Base-by-base conservation (phyloP, 2,888 invertebrate species). In the Serripes groenlandicus region DNA sequence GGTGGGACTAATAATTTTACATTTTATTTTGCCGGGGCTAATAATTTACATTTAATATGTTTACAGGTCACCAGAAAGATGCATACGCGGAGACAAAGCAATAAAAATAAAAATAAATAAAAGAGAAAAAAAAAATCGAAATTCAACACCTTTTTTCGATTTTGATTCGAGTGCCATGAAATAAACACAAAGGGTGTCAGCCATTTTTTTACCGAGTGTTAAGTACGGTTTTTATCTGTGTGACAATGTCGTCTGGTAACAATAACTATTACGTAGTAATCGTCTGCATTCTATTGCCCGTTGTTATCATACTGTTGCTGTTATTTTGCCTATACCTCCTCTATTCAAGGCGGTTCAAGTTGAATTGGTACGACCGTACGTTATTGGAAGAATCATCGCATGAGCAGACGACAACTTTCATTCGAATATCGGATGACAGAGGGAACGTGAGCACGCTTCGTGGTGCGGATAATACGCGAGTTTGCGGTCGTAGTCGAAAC, bases 331-430 rank as follows among this genome's bases (percentile, higher is more conserved):
- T 96, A 1, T 96, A 96, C 86, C 95, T 96, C 37, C 95, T 95
- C 66, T 96, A 96, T 90, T 95, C 96, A 26, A 95, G 95, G 78
- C 95, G 95, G 60, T 96, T 95, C 90, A 94, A 95, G 49, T 94
- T 96, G 54, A 96, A 96, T 92, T 96, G 96, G 96, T 96, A 96
- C 88, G 96, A 96, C 92, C 95, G 96, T 85, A 96, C 95, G 83
- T 92, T 96, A 7, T 92, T 96, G 35, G 96, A 96, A 87, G 95
- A 95, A 75, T 32, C 60, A 34, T 42, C 49, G 9, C 28, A 23
- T 18, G 30, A 49, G 69, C 76, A 58, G 76, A 58, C 69, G 58
- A 58, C 76, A 30, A 69, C 76, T 28, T 69, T 76, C 62, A 49
- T 54, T 42, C 69, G 58, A 23, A 69, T 69, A 69, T 54, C 75